Evolutionary conservation across 2,888 invertebrate genomes (phyloP).

Genomic region (Rutpela maculata): DNA sequence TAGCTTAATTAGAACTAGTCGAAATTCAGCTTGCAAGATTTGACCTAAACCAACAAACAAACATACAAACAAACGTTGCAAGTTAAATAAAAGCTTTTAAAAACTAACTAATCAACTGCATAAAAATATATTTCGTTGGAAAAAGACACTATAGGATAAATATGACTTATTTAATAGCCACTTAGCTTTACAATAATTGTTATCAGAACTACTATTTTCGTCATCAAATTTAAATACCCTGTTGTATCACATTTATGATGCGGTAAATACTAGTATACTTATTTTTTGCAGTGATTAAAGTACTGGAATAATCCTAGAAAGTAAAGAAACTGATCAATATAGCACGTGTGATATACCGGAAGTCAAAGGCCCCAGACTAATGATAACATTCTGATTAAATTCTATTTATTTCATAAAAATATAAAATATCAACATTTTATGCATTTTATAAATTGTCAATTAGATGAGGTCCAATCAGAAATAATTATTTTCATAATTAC

Average conservation of each 20-base stretch:
- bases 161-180: no score
- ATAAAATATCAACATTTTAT: neutral
- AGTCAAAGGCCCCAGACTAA: constrained; percentile 12
- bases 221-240: neutral
- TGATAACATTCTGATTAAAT: constrained; percentile 4
- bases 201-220: neutral
- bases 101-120: no score
- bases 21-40: no score
- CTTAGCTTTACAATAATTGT: no score
- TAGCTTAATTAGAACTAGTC: no score
- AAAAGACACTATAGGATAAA: no score
- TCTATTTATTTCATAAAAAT: constrained; percentile 8
- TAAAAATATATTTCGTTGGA: no score
- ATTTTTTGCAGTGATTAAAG: neutral
- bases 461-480: neutral
- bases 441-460: neutral
- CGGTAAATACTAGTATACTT: neutral
- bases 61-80: no score
- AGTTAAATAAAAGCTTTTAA: no score
- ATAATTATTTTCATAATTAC: neutral
- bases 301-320: neutral
- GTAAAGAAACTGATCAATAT: neutral
- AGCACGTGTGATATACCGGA: constrained; percentile 19
- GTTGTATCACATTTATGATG: neutral
- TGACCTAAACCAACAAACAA: no score